Base-by-base conservation (phyloP, 2,797 vertebrate species). In the Hyperoplus lanceolatus region DNA sequence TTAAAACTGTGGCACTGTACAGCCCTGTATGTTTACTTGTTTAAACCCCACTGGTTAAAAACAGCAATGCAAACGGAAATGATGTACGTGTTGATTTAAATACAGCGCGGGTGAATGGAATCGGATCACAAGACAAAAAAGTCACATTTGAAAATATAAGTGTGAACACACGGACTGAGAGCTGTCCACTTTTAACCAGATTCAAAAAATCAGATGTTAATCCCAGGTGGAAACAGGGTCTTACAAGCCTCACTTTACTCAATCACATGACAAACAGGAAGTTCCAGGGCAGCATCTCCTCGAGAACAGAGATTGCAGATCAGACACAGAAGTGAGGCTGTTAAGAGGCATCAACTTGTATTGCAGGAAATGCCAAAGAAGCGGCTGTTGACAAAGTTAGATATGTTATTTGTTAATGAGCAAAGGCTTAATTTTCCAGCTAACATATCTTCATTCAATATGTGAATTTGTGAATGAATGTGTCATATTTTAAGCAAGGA, bases 321-420 rank as follows among this genome's bases (percentile, higher is more conserved):
- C 50, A 69, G 46, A 29, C 29, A 29, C 51, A 68, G 50, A 45
- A 11, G 63, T 18, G 8, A 46, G 57, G 62, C 18, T 18, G 5
- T 55, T 70, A 11, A 21, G 60, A 51, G 55, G 62, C 68, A 70
- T 55, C 18, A 60, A 48, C 67, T 63, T 73, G 67, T 46, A 50
- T 45, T 46, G 16, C 73, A 81, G 87, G 77, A 89, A 90, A 83
- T 89, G 29, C 84, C 82, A 71, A 64, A 82, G 73, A 70, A 21
- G 41, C 62, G 70, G 58, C 60, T 84, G 69, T 21, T 79, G 58
- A 83, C 63, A 62, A 57, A 81, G 57, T 63, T 46, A 63, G 36
- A 84, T 72, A 62, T 72, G 36, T 8, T 66, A 55, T 80, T 29
- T 29, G 29, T 29, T 29, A 70, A 59, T 70, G 70, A 69, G 57